Conservation (phyloP, 2,888 invertebrate species). For the Ypsolopha sequella region DNA sequence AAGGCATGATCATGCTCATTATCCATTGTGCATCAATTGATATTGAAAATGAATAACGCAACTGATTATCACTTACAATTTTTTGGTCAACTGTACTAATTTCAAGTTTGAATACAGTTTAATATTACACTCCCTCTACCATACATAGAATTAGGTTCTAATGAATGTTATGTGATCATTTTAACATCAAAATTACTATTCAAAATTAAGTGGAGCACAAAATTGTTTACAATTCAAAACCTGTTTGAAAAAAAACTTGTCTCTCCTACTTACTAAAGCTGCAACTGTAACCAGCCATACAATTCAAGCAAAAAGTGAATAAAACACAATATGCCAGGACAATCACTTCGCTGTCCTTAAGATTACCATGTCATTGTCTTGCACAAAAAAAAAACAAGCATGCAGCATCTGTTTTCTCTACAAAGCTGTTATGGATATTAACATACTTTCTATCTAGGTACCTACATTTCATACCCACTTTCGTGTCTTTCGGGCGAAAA, state of each 20-base stretch:
- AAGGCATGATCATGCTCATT: too few species aligned
- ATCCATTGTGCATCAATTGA: too few species aligned
- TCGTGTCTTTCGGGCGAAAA: neutral
- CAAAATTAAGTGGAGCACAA: neutral
- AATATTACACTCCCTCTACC: too few species aligned
- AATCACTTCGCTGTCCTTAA: neutral
- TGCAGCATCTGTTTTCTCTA: neutral
- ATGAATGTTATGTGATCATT: neutral
- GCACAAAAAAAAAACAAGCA: neutral
- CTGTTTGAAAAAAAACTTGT: neutral
- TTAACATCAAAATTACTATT: neutral
- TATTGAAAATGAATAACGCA: too few species aligned
- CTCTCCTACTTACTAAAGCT: neutral
- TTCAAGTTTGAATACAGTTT: too few species aligned
- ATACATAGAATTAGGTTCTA: too few species aligned
- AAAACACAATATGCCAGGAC: neutral
- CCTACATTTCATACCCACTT: neutral
- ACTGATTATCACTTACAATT: too few species aligned
- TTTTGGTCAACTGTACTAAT: too few species aligned
- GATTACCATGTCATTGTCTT: neutral
- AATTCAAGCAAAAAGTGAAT: neutral
- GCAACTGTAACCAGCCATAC: neutral
- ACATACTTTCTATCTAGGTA: neutral
- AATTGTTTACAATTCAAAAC: conserved; percentile 1
- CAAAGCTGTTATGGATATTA: neutral